phyloP scores from a whole-genome alignment of 2,797 vertebrate genomes.

The Phylloscopus collybita region DNA sequence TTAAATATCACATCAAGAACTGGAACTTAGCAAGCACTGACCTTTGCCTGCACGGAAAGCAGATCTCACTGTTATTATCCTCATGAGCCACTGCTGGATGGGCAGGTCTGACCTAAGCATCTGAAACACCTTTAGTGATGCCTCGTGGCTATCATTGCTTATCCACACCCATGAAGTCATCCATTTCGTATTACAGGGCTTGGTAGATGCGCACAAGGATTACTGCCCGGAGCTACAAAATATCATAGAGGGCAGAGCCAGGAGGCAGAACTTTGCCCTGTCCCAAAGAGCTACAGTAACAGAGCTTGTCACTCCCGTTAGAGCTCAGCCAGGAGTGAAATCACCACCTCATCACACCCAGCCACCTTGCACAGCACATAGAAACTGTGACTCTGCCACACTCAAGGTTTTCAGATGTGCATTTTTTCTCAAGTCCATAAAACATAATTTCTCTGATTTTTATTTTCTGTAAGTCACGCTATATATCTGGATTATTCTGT shows the following conservation, averaged over 20 bases:
- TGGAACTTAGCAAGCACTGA: neutral
- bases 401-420: neutral
- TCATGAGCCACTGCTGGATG: accelerated
- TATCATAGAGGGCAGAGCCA: neutral
- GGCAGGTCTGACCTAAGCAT: neutral
- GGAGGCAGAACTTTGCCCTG: neutral
- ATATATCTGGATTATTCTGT: accelerated
- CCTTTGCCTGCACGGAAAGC: neutral
- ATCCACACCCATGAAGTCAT: neutral
- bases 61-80: neutral
- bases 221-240: neutral
- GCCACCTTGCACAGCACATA: too few relatives aligned
- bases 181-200: neutral
- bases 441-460: neutral
- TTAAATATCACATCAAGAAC: neutral
- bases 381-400: neutral
- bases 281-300: neutral
- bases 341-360: neutral
- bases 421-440: neutral
- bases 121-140: neutral
- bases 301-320: neutral
- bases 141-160: neutral
- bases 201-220: neutral
- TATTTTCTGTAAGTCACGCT: accelerated
- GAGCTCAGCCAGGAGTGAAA: neutral